Conservation (phyloP, 2,113 vertebrate genomes). For the Hippopotamus amphibius region DNA sequence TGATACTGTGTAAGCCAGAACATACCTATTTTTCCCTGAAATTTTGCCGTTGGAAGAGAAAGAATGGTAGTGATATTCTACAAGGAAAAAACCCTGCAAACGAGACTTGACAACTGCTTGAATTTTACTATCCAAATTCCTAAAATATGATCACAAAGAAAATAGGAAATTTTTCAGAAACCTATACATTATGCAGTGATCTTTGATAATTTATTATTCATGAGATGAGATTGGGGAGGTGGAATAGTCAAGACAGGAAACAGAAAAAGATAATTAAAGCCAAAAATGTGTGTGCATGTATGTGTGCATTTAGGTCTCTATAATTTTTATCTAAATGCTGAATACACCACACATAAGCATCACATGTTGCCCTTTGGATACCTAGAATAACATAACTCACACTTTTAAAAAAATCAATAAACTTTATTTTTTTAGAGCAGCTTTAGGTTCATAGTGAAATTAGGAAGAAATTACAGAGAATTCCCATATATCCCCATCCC, state of each 20-base stretch:
- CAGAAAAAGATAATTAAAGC: background rate
- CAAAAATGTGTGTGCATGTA: background rate
- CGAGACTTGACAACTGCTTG: background rate
- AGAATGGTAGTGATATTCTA: background rate
- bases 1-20: background rate
- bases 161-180: background rate
- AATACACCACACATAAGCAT: background rate
- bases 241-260: background rate
- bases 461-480: background rate
- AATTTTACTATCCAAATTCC: background rate
- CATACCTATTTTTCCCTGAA: background rate
- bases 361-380: background rate
- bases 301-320: background rate
- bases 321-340: background rate
- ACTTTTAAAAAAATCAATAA: background rate
- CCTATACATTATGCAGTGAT: background rate
- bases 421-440: background rate
- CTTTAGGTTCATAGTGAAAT: background rate
- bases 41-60: background rate
- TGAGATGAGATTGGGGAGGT: background rate
- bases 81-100: background rate
- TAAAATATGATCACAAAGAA: background rate
- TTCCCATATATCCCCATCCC: background rate
- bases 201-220: background rate
- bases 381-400: background rate